Percentiles rank a stretch among this genome's conserved stretches.
Conservation (phyloP, 2,888 invertebrate genomes). For the Aplocera efformata region DNA sequence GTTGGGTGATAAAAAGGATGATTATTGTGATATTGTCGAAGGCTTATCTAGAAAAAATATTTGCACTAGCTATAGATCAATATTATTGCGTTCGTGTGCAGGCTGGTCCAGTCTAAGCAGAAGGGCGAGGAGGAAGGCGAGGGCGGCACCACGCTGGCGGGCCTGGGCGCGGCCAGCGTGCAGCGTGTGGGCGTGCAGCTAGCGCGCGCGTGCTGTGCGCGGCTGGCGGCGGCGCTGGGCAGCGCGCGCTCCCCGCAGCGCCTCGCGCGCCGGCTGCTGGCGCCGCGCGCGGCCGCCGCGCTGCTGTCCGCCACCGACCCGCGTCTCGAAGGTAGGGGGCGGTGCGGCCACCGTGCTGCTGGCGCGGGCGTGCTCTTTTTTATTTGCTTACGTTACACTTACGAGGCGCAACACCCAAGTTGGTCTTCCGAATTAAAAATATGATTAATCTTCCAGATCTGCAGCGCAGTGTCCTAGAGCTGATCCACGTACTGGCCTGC, state of each 20-base stretch:
- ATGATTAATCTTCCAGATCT: conserved; percentile 67
- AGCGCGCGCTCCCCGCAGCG: conserved; percentile 39
- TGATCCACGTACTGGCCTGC: conserved; percentile 77
- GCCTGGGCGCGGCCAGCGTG: conserved; percentile 25
- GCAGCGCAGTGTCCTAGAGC: conserved; percentile 83
- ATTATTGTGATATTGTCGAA: no score
- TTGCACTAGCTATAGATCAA: no score
- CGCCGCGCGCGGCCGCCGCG: conserved; percentile 29
- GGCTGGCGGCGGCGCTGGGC: conserved; percentile 39
- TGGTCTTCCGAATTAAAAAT: no score
- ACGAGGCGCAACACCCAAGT: no score
- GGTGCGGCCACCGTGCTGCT: no score
- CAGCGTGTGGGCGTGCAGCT: conserved; percentile 51
- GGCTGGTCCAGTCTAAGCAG: conserved; percentile 32
- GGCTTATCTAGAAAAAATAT: no score
- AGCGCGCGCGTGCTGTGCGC: conserved; percentile 53
- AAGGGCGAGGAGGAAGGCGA: conserved; percentile 19
- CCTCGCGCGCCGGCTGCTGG: conserved; percentile 47
- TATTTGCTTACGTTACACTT: background rate
- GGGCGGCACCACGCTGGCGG: conserved; percentile 7
- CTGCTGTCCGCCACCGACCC: conserved; percentile 28
- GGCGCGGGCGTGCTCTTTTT: background rate
- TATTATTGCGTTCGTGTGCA: conserved; percentile 6
- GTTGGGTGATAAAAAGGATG: no score
- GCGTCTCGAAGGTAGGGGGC: conserved; percentile 28